Evolutionary conservation across 2,797 vertebrate genomes (phyloP), one percentile per base, ranked within the genome.

Genomic region (Loris lydekkerianus): DNA sequence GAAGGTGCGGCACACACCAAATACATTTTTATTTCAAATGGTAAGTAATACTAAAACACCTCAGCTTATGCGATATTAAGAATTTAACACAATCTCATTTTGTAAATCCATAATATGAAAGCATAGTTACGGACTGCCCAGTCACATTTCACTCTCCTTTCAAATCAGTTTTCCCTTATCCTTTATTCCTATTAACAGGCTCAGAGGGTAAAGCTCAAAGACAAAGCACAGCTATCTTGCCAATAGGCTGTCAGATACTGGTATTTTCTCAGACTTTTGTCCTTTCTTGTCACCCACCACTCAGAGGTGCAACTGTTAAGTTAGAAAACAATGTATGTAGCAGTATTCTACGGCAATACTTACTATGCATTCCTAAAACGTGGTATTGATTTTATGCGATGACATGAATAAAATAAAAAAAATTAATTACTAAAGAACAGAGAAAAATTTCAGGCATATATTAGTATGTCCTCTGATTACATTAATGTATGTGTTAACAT

Each of bases 11-110:
- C 34, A 34, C 34, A 34, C 34, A 34, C 34, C 34, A 77, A 53
- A 49, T 80, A 5, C 31, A 43, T 58, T 94, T 92, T 94, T 77
- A 73, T 93, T 92, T 37, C 43, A 80, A 91, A 85, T 86, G 72
- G 40, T 15, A 93, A 17, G 25, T 69, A 65, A 81, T 40, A 89
- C 34, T 65, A 69, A 89, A 90, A 91, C 31, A 82, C 77, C 31
- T 78, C 75, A 65, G 46, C 78, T 88, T 63, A 80, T 46, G 5
- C 86, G 37, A 29, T 63, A 60, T 84, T 89, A 93, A 90, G 37
- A 91, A 91, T 46, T 89, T 21, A 89, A 70, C 83, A 63, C 31
- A 81, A 75, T 34, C 4, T 92, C 17, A 83, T 89, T 87, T 63
- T 82, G 13, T 37, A 89, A 92, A 81, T 84, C 43, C 53, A n/a